Conservation (phyloP, 2,113 vertebrate species). For the Pavo muticus region DNA sequence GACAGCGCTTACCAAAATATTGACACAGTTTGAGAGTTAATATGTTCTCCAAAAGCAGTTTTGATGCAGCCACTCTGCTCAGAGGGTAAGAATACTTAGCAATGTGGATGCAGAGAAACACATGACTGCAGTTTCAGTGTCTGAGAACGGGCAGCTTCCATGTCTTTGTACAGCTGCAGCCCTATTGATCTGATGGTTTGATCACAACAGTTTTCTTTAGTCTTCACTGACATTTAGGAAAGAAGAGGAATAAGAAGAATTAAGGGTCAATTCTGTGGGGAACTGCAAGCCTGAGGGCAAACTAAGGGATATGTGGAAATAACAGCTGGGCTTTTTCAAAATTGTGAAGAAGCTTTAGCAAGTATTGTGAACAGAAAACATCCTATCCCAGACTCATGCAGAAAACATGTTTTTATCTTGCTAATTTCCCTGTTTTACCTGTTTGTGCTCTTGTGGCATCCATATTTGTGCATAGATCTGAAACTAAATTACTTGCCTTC, state of each 20-base stretch:
- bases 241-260: not conserved
- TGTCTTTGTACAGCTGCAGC: not conserved
- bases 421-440: not conserved
- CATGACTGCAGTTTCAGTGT: not conserved
- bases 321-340: not conserved
- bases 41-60: not conserved
- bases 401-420: not conserved
- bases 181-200: not conserved
- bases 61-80: not conserved
- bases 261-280: not conserved
- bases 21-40: not conserved
- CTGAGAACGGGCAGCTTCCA: not conserved
- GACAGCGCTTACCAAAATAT: not conserved
- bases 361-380: not conserved
- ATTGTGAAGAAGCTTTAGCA: not conserved
- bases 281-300: not conserved
- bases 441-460: not conserved
- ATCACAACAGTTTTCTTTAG: not conserved
- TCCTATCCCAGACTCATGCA: not conserved
- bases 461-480: not conserved
- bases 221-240: not conserved
- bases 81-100: not conserved
- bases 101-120: not conserved
- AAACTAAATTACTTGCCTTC: not conserved
- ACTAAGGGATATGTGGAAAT: not conserved